phyloP scores from a whole-genome alignment of 92 coral and sea anemone genomes.

The Epizoanthus scotinus region DNA sequence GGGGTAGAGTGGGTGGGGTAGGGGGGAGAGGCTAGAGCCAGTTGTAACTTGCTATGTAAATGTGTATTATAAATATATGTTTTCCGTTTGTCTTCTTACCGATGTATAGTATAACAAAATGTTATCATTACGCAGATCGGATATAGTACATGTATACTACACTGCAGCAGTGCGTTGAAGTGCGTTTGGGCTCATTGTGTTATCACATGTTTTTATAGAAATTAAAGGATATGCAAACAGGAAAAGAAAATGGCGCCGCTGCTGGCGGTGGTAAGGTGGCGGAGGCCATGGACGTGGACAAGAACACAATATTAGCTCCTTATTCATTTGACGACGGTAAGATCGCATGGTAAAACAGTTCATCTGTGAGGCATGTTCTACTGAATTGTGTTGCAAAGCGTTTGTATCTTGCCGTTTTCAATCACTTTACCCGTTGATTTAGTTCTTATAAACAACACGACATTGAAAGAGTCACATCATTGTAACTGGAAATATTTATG shows the following conservation, averaged over 20 bases:
- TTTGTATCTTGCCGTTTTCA: not conserved
- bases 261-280: constrained; percentile 37
- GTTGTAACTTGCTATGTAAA: no score
- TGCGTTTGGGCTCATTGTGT: not conserved
- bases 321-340: constrained; percentile 90
- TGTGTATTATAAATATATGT: no score
- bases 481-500: no score
- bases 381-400: not conserved
- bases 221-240: constrained; percentile 69
- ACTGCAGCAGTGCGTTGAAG: not conserved
- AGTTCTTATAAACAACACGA: no score
- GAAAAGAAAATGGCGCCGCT: constrained; percentile 51
- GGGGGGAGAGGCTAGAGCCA: no score
- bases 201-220: constrained; percentile 34
- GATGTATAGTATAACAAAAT: no score
- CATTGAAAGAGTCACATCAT: not conserved
- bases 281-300: constrained; percentile 88
- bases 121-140: no score
- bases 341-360: not conserved
- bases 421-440: not conserved
- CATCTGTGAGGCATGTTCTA: not conserved
- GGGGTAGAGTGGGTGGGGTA: no score
- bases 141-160: no score
- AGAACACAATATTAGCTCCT: constrained; percentile 76
- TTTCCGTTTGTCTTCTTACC: no score